phyloP scores from a whole-genome alignment of 2,888 invertebrate species.

The Ichneumoninae sp. region DNA sequence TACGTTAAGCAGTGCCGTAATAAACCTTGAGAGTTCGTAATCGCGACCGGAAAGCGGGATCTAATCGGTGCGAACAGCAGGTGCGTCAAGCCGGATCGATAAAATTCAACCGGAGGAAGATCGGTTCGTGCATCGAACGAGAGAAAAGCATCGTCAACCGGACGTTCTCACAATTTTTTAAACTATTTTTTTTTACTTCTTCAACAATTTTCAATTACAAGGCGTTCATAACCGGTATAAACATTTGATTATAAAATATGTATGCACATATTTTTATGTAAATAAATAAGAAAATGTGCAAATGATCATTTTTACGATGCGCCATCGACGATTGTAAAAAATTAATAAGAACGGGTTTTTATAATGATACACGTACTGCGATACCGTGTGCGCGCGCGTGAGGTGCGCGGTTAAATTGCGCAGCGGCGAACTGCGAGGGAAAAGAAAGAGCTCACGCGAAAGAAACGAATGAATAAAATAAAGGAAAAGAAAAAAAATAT shows the following conservation, averaged over 20 bases:
- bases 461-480: conserved; percentile 37
- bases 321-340: neutral
- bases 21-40: conserved; percentile 37
- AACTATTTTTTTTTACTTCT: neutral
- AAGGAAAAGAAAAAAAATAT: conserved; percentile 48
- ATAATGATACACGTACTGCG: conserved; percentile 37
- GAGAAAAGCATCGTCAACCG: conserved; percentile 43
- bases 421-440: neutral
- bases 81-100: conserved; percentile 61
- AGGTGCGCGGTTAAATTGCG: conserved; percentile 21
- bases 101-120: conserved; percentile 41
- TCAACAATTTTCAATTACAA: conserved; percentile 42
- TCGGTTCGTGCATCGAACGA: conserved; percentile 8
- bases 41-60: conserved; percentile 54
- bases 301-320: conserved; percentile 33
- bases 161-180: conserved; percentile 42
- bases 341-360: conserved; percentile 48
- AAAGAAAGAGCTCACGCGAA: conserved; percentile 12
- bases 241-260: no score
- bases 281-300: neutral
- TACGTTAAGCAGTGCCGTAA: neutral
- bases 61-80: conserved; percentile 56
- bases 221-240: neutral
- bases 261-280: no score
- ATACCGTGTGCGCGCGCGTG: neutral